Base-by-base conservation (phyloP, 2,113 vertebrate genomes). In the Junco hyemalis region DNA sequence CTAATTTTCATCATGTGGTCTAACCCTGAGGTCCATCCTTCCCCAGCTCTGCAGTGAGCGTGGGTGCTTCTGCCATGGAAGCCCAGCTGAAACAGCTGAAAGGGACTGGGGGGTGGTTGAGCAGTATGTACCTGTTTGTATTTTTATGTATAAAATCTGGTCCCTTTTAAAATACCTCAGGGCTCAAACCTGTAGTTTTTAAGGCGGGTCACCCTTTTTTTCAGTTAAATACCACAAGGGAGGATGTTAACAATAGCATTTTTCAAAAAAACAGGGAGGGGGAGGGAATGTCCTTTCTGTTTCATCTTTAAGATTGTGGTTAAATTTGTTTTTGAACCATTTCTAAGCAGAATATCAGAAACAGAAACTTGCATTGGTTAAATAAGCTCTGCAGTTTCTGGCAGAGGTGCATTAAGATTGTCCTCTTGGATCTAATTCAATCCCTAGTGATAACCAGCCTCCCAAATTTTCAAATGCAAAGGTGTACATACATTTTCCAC, bases 1-100 rank as follows among this genome's bases (percentile, higher is more conserved):
- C 26, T 91, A 72, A 92, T 95, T 93, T 92, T 92, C 66, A 72
- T 87, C 68, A 69, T 50, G 78, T 72, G 70, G 53, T 69, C 81
- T 87, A 89, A 95, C 61, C 84, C 71, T 9, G 6, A 93, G 84
- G 65, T 68, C 73, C 66, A 12, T 56, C 81, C 93, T 92, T 72
- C 74, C 42, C 63, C 57, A 91, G 8, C 57, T 42, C 3, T 3
- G 66, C 59, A 57, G 70, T 26, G 66, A 60, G 80, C 2, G 1
- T 21, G 56, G 61, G 50, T 65, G 45, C 57, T 79, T 78, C 77
- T 91, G 65, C 23, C 44, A 20, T 17, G 16, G 63, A 44, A 90
- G 50, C 48, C 50, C 26, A 45, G 50, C 25, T 50, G 69, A 73
- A 86, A 51, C 2, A 44, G 56, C 51, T 70, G 68, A 71, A 70